Conservation (phyloP, 1,140 invertebrate genomes). For the Lithobius niger region DNA sequence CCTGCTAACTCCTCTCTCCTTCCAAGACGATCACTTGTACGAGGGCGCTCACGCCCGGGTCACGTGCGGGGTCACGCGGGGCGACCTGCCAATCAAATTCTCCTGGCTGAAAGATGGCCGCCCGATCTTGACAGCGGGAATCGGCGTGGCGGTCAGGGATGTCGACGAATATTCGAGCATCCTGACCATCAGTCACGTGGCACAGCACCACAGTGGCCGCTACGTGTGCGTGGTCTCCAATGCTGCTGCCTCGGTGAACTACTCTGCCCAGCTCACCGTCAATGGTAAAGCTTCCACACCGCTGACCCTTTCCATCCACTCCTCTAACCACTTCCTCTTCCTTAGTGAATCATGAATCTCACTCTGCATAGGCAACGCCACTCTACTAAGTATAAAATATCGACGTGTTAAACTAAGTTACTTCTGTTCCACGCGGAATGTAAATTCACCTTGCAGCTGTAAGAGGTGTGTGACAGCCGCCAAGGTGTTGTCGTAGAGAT, state of each 20-base stretch:
- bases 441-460: too few relatives aligned
- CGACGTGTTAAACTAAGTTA: too few relatives aligned
- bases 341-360: background rate
- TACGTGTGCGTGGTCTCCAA: constrained; percentile 50
- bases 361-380: too few relatives aligned
- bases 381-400: too few relatives aligned
- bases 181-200: constrained; percentile 59
- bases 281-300: constrained; percentile 33
- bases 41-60: constrained; percentile 34
- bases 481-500: too few relatives aligned
- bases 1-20: constrained; percentile 12
- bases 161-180: constrained; percentile 41
- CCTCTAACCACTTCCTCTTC: constrained; percentile 31
- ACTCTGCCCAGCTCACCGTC: constrained; percentile 43
- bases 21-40: constrained; percentile 50
- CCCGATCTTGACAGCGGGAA: constrained; percentile 30
- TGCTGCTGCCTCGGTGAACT: constrained; percentile 43
- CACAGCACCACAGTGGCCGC: constrained; percentile 60
- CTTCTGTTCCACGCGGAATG: too few relatives aligned
- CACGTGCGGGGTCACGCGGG: constrained; percentile 21
- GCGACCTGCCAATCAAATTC: constrained; percentile 19
- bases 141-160: constrained; percentile 33
- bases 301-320: background rate
- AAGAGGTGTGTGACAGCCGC: too few relatives aligned
- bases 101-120: constrained; percentile 43